Base-by-base conservation (phyloP, 2,797 vertebrate species). In the Rhinella marina region DNA sequence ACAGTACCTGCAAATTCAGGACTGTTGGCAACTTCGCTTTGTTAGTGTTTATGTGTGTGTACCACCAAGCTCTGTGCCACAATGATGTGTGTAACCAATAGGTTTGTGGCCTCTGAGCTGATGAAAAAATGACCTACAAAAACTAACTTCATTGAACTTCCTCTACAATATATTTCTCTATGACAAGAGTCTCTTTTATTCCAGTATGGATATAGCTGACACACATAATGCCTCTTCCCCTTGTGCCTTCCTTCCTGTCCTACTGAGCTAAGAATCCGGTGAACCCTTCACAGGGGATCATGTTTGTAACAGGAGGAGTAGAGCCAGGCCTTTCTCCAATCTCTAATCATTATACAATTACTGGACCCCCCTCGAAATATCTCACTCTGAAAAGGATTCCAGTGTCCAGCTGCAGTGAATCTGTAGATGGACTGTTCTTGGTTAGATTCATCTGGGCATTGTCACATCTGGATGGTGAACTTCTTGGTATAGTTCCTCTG, bases 331-430 rank as follows among this genome's bases (percentile, higher is more conserved):
- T 70, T 86, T 77, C 50, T 50, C 48, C 57, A 86, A 82, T 73
- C 84, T 76, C 88, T 86, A 66, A 86, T 80, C 62, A 89, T 86
- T 89, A 86, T 64, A 89, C 73, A 88, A 82, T 86, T 86, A 78
- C 80, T 83, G 73, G 52, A 54, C 77, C 17, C 64, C 64, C 29
- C 29, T 25, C 19, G 7, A 25, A 82, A 29, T 14, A 79, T 83
- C 50, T 61, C 72, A 25, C 27, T 52, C 88, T 86, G 61, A 83
- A 86, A 77, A 50, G 73, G 72, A 79, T 89, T 79, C 62, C 88
- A 84, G 84, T 79, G 73, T 83, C 80, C 84, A 89, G 85, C 85
- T 89, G 88, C 62, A 78, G 19, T n/a, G n/a, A 57, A 82, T 86
- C 54, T 27, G 56, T 73, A 73, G 27, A 64, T 88, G 76, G 64